phyloP scores from a whole-genome alignment of 2,888 invertebrate species.

The Daptonema setosum region DNA sequence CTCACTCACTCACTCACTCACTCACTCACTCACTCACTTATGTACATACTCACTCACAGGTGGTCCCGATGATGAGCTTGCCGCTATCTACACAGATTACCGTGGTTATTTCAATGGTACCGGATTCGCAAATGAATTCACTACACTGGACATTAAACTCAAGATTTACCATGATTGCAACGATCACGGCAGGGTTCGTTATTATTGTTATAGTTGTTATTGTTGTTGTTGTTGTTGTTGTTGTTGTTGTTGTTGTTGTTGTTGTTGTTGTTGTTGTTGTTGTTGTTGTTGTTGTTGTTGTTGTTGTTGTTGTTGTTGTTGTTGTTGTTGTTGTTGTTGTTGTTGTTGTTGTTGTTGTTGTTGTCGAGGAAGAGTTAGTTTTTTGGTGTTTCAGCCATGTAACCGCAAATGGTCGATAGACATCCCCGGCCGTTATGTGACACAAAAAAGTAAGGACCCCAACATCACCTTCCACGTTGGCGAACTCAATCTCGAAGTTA shows the following conservation, averaged over 20 bases:
- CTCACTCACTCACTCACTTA: no score
- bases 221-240: no score
- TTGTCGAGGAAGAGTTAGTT: no score
- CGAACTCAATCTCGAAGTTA: not conserved
- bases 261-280: no score
- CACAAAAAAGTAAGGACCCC: constrained; percentile 9
- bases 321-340: no score
- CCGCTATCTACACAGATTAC: not conserved
- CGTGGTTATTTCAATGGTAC: not conserved
- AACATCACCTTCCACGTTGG: not conserved
- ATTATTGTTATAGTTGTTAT: not conserved
- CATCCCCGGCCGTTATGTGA: constrained; percentile 22
- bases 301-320: no score
- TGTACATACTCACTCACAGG: no score
- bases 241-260: not conserved
- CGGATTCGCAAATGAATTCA: not conserved
- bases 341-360: no score
- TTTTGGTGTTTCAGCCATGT: constrained; percentile 15
- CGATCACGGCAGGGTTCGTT: not conserved
- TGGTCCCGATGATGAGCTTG: not conserved
- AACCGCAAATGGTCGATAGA: constrained; percentile 23
- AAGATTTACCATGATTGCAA: constrained; percentile 1
- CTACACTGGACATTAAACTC: not conserved
- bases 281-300: no score
- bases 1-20: no score